Percentiles rank a stretch among this genome's conserved stretches.
These are phyloP conservation scores for Icerya purchasi DNA, from an alignment of 2,888 invertebrate species.

Conservation along the genomic window DNA sequence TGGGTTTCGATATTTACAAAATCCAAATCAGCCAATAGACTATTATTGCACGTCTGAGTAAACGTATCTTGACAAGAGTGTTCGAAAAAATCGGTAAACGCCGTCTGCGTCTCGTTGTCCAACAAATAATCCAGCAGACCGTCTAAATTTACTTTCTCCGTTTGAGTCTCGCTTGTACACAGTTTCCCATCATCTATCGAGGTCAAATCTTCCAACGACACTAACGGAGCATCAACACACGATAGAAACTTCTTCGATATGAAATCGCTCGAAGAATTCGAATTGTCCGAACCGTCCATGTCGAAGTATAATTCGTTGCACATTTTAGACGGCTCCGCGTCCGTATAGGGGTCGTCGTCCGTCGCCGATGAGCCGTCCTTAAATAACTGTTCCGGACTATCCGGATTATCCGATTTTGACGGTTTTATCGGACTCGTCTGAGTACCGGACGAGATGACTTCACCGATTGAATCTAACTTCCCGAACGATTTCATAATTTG, in stretches of 20 bases:
- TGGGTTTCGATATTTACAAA: conserved; percentile 15
- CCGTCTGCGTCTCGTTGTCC: conserved; percentile 15
- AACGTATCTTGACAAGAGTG: conserved; percentile 11
- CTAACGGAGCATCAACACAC: neutral
- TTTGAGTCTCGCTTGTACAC: conserved; percentile 7
- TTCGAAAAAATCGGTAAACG: conserved; percentile 13
- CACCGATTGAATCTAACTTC: neutral
- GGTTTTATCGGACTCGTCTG: conserved; percentile 6
- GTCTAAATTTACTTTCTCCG: conserved; percentile 5
- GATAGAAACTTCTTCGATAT: neutral
- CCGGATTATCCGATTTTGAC: neutral
- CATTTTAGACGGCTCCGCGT: neutral
- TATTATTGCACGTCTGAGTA: conserved; percentile 15
- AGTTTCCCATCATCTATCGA: neutral
- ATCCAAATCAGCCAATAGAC: conserved; percentile 15
- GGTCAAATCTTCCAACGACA: neutral
- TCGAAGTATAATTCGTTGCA: neutral
- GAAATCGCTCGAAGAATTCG: neutral
- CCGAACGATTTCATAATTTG: neutral
- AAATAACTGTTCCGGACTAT: neutral
- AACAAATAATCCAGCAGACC: neutral
- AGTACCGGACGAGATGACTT: conserved; percentile 6
- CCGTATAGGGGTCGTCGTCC: neutral
- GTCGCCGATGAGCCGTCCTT: neutral
- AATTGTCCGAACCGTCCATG: neutral